Base-by-base conservation (phyloP, 2,113 vertebrate genomes). In the Sula dactylatra region DNA sequence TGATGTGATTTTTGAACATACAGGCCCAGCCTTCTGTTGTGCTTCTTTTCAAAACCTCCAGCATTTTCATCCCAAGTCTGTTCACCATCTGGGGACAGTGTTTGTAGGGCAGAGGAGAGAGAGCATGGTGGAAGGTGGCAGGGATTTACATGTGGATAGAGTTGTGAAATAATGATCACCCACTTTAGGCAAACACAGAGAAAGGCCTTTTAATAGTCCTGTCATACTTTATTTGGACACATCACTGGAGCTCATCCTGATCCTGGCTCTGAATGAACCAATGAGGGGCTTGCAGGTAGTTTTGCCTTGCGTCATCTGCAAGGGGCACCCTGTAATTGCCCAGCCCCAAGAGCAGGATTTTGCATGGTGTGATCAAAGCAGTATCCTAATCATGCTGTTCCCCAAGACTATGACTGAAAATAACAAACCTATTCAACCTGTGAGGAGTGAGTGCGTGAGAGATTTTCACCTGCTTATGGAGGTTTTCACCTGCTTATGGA, bases 391-490 rank as follows among this genome's bases (percentile, higher is more conserved):
- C 74, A 90, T 32, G 70, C 74, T 8, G 7, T 81, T 96, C 71
- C 70, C 59, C 38, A 66, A 7, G 32, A 77, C 67, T 95, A 77
- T 27, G 67, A 73, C 74, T 86, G 82, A 88, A 94, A 95, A 96
- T 85, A 97, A 93, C 74, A 89, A 95, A 90, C 71, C 79, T 89
- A 83, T 91, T 97, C 91, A 96, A 90, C 82, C 85, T 73, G 74
- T 42, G 71, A 91, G 84, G 62, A 88, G 73, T 87, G 84, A 95
- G 93, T 72, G 7, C 15, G 2, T 90, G 91, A 96, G 84, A 91
- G 93, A 94, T 95, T 95, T 95, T 96, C 96, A 96, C 97, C 96
- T 55, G 54, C 54, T 55, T 31, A 31, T 79, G 67, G 36, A 84
- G 54, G 44, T n/a, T n/a, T n/a, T n/a, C n/a, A n/a, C n/a, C n/a